Base-by-base conservation (phyloP, 1,140 invertebrate species). In the Atopsyche davidsoni region DNA sequence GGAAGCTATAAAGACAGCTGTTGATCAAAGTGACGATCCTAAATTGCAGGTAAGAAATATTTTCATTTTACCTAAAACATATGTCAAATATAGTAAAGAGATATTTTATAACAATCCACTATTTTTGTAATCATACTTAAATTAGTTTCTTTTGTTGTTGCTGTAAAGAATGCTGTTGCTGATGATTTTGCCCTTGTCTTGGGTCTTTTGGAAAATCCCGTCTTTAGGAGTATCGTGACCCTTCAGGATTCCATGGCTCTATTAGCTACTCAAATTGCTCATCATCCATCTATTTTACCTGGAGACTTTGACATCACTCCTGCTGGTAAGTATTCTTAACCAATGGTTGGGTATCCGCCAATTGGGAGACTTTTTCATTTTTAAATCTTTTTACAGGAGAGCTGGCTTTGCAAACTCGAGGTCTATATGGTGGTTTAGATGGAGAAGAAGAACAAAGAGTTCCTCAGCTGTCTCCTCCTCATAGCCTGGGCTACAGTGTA, bases 271-370 rank as follows among this genome's bases (percentile, higher is more conserved):
- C 88, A 92, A 67, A 73, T 92, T 31, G 79, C 79, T 31, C 85
- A 89, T 60, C 91, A 95, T 75, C 92, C 92, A 9, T 94, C 90
- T 11, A 92, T 94, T 62, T 69, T 94, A 46, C 89, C 92, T 35
- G 84, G 85, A 23, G 91, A 96, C 67, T 94, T 96, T 74, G 90
- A 95, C 67, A 90, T 96, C 32, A 84, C 80, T 51, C 77, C 81
- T 23, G 78, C 81, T 59, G 87, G 86, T 61, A 78, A 63, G 32
- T 51, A n/a, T n/a, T 7, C 6, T 28, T 28, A 28, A 28, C 25
- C 25, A 28, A n/a, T 28, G 7, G n/a, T 28, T 28, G 7, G 7
- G 25, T 28, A 7, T 7, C 6, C 6, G n/a, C 25, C 25, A 28
- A 28, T 28, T 28, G 7, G n/a, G n/a, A n/a, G n/a, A n/a, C n/a